Conservation (phyloP, 2,113 vertebrate genomes). For the Sphyrna mokarran region DNA sequence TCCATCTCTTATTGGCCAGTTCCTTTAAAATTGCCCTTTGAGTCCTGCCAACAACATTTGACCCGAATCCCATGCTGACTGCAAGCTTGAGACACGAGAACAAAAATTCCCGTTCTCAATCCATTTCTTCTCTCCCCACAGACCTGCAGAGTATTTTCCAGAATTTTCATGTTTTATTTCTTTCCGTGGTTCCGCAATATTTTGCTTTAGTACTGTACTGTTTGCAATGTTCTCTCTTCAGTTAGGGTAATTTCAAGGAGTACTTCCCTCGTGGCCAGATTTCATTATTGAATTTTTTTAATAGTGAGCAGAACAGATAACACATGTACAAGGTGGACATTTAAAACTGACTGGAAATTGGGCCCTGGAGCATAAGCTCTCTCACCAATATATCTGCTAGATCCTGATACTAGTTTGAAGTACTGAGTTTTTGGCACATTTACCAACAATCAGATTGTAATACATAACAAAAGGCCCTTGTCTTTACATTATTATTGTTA, state of each 20-base stretch:
- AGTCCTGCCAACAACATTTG: too few species aligned
- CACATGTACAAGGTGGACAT: not conserved
- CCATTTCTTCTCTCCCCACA: too few species aligned
- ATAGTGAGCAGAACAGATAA: not conserved
- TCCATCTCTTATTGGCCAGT: too few species aligned
- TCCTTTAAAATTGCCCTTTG: too few species aligned
- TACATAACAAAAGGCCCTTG: not conserved
- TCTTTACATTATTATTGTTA: not conserved
- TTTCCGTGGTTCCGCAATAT: too few species aligned
- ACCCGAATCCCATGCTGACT: too few species aligned
- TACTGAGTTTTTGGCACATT: not conserved
- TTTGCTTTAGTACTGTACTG: not conserved
- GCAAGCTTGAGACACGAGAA: too few species aligned
- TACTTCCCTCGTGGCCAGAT: not conserved
- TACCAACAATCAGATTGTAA: not conserved
- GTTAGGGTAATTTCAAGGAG: not conserved
- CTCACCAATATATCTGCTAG: not conserved
- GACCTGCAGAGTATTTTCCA: too few species aligned
- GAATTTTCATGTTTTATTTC: too few species aligned
- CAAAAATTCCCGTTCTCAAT: too few species aligned
- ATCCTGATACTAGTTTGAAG: not conserved
- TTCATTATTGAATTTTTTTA: not conserved
- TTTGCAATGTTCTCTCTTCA: not conserved
- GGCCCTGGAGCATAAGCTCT: not conserved
- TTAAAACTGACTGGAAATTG: not conserved